Evolutionary conservation across 2,888 invertebrate genomes (phyloP).

Genomic region (Merodon equestris): DNA sequence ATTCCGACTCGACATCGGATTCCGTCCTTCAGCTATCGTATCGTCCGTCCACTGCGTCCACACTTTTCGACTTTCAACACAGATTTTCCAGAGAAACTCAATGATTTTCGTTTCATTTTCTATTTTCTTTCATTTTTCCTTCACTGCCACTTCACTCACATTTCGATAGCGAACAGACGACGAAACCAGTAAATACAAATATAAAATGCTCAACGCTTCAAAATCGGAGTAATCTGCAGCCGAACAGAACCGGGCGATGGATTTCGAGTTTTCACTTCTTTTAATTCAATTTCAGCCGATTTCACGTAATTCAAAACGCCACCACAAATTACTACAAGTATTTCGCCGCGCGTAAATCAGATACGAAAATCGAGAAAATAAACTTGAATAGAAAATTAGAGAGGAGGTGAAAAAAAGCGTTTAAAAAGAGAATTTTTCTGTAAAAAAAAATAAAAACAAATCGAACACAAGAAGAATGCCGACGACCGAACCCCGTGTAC

Average conservation of each 20-base stretch:
- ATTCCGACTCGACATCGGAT: too few species aligned
- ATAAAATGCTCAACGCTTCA: too few species aligned
- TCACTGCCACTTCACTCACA: slow-evolving; percentile 10
- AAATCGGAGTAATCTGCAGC: background rate
- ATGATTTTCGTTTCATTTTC: too few species aligned
- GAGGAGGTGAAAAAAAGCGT: background rate
- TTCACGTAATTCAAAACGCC: slow-evolving; percentile 3
- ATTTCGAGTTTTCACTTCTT: slow-evolving; percentile 7
- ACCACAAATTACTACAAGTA: background rate
- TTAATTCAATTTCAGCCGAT: slow-evolving; percentile 1
- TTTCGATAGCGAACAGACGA: too few species aligned
- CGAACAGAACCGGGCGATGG: too few species aligned
- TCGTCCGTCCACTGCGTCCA: too few species aligned
- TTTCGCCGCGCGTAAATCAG: slow-evolving; percentile 2
- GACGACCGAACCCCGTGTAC: slow-evolving; percentile 68
- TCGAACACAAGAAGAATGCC: slow-evolving; percentile 70
- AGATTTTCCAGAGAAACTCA: slow-evolving; percentile 4
- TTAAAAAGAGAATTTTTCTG: background rate
- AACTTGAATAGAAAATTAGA: background rate
- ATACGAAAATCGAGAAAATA: slow-evolving; percentile 1
- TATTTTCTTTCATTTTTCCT: background rate
- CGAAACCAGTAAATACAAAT: background rate
- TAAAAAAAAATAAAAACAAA: slow-evolving; percentile 48
- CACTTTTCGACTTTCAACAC: slow-evolving; percentile 1
- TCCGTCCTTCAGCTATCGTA: too few species aligned